A percentile compares a stretch with the other conserved stretches of the same genome.
Conservation (phyloP, 2,113 vertebrate species). For the Puntigrus tetrazona region DNA sequence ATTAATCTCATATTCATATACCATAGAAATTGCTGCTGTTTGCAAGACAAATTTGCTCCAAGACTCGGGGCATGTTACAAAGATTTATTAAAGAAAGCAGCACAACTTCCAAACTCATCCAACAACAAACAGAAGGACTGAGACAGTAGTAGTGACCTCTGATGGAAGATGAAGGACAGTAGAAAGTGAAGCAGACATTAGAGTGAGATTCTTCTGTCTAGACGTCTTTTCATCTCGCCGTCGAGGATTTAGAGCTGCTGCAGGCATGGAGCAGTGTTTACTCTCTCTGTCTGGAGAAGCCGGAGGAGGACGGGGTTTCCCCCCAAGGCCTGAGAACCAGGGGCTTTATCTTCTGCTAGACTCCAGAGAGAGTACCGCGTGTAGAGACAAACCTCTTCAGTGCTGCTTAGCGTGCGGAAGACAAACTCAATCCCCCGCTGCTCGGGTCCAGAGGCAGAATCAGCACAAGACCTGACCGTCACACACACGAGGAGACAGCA, state of each 20-base stretch:
- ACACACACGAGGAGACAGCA: background rate
- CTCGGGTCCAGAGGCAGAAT: background rate
- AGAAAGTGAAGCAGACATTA: conserved; percentile 9
- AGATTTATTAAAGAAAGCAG: too few species aligned
- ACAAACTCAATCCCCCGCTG: conserved; percentile 10
- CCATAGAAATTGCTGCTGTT: too few species aligned
- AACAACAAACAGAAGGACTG: background rate
- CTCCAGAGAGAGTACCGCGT: too few species aligned
- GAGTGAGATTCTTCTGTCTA: conserved; percentile 49
- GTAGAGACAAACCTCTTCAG: background rate
- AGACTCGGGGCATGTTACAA: too few species aligned
- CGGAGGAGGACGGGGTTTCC: conserved; percentile 25
- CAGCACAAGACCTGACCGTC: background rate
- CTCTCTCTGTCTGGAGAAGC: conserved; percentile 18
- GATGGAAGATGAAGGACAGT: background rate
- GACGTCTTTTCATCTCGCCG: conserved; percentile 52
- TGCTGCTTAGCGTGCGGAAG: background rate
- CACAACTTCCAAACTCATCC: too few species aligned
- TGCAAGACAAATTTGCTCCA: too few species aligned
- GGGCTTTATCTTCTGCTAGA: conserved; percentile 25
- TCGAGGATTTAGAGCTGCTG: conserved; percentile 50
- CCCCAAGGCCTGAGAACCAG: background rate
- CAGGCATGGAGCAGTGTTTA: conserved; percentile 16
- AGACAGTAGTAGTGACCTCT: background rate
- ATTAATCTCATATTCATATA: too few species aligned